phyloP scores from a whole-genome alignment of 1,140 invertebrate species.

The Gonioctena quinquepunctata region DNA sequence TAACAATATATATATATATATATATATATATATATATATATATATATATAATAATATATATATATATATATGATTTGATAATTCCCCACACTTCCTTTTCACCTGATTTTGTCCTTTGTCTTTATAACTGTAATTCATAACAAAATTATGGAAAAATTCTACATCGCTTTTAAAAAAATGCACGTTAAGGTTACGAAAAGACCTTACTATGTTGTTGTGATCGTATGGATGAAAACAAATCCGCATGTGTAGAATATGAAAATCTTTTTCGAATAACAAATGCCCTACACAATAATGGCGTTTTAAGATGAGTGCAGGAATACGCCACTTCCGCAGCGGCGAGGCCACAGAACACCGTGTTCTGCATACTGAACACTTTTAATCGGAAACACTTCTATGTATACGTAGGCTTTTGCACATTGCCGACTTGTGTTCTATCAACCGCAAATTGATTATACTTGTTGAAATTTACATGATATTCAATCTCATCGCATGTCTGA shows the following conservation, averaged over 20 bases:
- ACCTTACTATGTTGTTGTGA: not conserved
- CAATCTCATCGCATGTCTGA: too few relatives aligned
- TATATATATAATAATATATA: too few relatives aligned
- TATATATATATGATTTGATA: too few relatives aligned
- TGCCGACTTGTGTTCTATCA: not conserved
- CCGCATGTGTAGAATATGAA: slow-evolving; percentile 8
- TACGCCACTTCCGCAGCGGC: slow-evolving; percentile 13
- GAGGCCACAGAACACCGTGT: slow-evolving; percentile 7
- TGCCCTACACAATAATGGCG: slow-evolving; percentile 1
- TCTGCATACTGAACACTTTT: not conserved
- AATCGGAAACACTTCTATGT: slow-evolving; percentile 1
- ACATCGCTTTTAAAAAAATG: too few relatives aligned
- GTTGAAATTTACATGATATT: not conserved
- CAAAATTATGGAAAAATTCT: too few relatives aligned
- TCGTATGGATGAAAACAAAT: slow-evolving; percentile 6
- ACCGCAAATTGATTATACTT: slow-evolving; percentile 1
- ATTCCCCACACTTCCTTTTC: too few relatives aligned
- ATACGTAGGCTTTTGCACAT: not conserved
- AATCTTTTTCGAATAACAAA: not conserved
- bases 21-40: too few relatives aligned
- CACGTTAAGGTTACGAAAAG: not conserved
- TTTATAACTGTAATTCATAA: too few relatives aligned
- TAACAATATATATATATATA: too few relatives aligned
- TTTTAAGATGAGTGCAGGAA: slow-evolving; percentile 2
- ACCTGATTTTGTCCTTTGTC: too few relatives aligned